These are phyloP conservation scores for Phaethornis superciliosus DNA, from an alignment of 2,113 vertebrate species.

Conservation along the genomic window DNA sequence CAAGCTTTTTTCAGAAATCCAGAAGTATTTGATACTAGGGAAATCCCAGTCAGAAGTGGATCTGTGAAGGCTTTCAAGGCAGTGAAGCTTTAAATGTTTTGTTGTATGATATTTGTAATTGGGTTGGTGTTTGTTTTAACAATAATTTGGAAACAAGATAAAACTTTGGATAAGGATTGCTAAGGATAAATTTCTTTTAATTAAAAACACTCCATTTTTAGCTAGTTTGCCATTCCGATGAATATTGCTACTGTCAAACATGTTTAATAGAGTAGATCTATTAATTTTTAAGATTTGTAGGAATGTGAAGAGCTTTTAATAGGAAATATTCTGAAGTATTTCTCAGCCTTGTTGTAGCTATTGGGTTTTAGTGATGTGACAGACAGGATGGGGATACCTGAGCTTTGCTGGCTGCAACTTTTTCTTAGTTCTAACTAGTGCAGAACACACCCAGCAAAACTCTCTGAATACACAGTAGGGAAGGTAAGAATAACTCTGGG, in stretches of 20 bases:
- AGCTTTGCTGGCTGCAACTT: neutral
- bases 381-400: neutral
- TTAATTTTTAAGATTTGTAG: neutral
- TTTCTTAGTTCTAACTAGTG: neutral
- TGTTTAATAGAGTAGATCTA: neutral
- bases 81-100: neutral
- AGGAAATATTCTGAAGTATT: neutral
- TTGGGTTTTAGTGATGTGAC: neutral
- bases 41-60: neutral
- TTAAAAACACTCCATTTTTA: neutral
- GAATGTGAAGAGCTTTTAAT: neutral
- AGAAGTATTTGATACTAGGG: neutral
- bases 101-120: rapidly evolving
- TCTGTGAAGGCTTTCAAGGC: neutral
- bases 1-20: neutral
- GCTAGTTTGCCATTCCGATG: neutral
- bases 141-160: neutral
- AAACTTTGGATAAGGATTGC: neutral
- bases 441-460: neutral
- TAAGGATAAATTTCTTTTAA: neutral
- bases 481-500: neutral
- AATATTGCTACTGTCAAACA: neutral
- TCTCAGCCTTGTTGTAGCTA: neutral
- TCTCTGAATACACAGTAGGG: rapidly evolving
- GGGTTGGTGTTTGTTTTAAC: neutral